These are phyloP conservation scores for Meleagris gallopavo DNA, from an alignment of 2,113 vertebrate species.

Conservation along the genomic window DNA sequence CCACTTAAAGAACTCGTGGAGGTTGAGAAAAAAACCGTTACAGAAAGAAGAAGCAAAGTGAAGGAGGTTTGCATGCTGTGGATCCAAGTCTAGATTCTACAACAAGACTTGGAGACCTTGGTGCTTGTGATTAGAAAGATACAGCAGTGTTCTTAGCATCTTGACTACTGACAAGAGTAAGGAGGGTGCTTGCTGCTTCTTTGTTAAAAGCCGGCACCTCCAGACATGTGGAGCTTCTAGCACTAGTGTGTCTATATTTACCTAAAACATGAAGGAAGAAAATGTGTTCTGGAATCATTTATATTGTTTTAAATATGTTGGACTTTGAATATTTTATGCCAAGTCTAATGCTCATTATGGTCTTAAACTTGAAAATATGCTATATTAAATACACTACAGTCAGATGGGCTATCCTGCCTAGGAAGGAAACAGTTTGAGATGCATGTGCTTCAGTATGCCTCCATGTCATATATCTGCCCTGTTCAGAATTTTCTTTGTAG, in stretches of 20 bases:
- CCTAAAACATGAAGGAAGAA: neutral
- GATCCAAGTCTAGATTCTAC: neutral
- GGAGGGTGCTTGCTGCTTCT: neutral
- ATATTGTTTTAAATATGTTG: neutral
- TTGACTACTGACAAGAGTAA: neutral
- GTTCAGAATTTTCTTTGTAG: neutral
- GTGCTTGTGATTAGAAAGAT: neutral
- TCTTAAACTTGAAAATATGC: neutral
- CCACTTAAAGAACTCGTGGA: neutral
- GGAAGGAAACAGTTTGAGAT: neutral
- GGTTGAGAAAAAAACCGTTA: neutral
- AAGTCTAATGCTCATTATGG: neutral
- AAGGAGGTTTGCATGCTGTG: neutral
- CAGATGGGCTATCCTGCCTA: neutral
- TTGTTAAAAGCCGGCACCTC: neutral
- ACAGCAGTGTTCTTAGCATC: neutral
- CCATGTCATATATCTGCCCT: neutral
- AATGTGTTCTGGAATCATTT: neutral
- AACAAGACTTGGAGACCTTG: neutral
- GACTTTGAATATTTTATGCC: neutral
- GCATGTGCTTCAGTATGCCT: neutral
- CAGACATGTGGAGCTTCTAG: neutral
- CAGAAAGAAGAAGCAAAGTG: neutral
- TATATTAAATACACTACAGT: neutral
- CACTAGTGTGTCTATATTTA: neutral